Evolutionary conservation across 2,113 vertebrate genomes (phyloP).

Genomic region (Muscicapa adusta): DNA sequence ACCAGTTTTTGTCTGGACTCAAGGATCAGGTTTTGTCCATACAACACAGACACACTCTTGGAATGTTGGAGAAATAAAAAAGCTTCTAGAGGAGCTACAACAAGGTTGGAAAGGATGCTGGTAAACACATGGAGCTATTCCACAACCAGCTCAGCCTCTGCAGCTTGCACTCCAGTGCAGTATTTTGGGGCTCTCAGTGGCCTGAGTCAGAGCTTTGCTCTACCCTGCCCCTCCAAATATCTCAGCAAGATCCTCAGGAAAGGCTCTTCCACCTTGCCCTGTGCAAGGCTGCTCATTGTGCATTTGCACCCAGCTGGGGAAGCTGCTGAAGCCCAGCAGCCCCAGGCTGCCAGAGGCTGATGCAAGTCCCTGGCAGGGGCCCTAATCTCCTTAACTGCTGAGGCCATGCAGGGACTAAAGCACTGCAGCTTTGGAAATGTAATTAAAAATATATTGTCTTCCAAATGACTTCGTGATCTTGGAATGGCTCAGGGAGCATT

Average conservation of each 20-base stretch:
- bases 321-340: neutral
- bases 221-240: neutral
- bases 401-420: neutral
- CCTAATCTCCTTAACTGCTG: neutral
- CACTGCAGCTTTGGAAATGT: neutral
- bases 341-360: neutral
- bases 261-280: neutral
- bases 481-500: neutral
- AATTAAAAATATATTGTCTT: neutral
- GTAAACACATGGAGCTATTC: neutral
- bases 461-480: neutral
- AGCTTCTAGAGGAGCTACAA: neutral
- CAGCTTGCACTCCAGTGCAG: neutral
- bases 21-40: neutral
- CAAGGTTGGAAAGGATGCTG: neutral
- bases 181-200: neutral
- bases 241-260: neutral
- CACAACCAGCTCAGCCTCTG: neutral
- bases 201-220: neutral
- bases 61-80: neutral
- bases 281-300: accelerated
- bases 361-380: neutral
- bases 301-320: neutral
- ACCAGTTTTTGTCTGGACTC: neutral
- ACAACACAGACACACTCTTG: neutral